These are phyloP conservation scores for Drosophila murphyi DNA, from an alignment of 1,140 invertebrate species.

Conservation along the genomic window DNA sequence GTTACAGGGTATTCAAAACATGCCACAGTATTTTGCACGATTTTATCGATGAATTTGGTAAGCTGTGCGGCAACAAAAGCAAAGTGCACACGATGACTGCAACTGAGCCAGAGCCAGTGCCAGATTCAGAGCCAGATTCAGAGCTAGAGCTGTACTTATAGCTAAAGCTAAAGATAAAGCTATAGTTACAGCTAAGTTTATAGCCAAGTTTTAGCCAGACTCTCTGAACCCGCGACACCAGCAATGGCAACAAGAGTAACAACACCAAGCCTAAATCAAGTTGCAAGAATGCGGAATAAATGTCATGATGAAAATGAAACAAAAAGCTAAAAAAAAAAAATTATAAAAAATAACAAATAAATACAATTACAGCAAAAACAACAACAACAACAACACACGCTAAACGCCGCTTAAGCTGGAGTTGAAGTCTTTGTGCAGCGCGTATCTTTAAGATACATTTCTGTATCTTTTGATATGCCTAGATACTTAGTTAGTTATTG, in stretches of 20 bases:
- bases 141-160: background rate
- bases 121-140: background rate
- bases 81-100: slow-evolving; percentile 41
- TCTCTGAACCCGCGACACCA: slow-evolving; percentile 44
- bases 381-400: slow-evolving; percentile 15
- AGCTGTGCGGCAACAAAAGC: slow-evolving; percentile 10
- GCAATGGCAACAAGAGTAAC: slow-evolving; percentile 38
- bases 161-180: background rate
- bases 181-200: background rate
- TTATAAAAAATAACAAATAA: background rate
- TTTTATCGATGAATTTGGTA: slow-evolving; percentile 53
- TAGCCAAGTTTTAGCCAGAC: slow-evolving; percentile 3
- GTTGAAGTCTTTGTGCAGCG: slow-evolving; percentile 29
- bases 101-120: slow-evolving; percentile 14
- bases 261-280: slow-evolving; percentile 77
- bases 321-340: slow-evolving; percentile 14
- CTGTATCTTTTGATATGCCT: slow-evolving; percentile 37
- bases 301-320: slow-evolving; percentile 61
- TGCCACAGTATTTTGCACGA: slow-evolving; percentile 55
- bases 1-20: slow-evolving; percentile 33
- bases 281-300: slow-evolving; percentile 83
- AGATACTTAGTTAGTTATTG: slow-evolving; percentile 48
- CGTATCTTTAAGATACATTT: slow-evolving; percentile 47
- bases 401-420: slow-evolving; percentile 25
- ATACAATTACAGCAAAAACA: too few relatives aligned